Evolutionary conservation across 92 coral and sea anemone species (phyloP).

Genomic region (Umimayanthus kanabou): DNA sequence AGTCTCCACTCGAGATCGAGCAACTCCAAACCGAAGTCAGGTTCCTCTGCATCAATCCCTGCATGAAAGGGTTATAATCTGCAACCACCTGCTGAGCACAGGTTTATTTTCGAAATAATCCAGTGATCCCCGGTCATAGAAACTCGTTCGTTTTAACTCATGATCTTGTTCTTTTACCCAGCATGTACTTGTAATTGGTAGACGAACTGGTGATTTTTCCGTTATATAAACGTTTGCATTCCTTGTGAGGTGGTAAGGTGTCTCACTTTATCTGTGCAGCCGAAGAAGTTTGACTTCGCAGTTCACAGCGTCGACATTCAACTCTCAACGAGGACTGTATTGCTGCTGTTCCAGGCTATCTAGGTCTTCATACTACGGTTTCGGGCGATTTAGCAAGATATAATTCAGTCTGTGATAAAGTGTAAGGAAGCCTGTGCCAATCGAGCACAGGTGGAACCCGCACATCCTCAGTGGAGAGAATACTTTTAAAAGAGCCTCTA

Average conservation of each 20-base stretch:
- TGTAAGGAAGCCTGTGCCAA: slow-evolving; percentile 1
- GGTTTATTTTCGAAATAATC: no score
- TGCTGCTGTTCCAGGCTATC: neutral
- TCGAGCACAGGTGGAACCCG: neutral
- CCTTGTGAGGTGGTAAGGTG: no score
- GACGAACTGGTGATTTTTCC: neutral
- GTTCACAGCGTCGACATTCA: neutral
- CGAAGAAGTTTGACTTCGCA: neutral
- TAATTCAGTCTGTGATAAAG: slow-evolving; percentile 6
- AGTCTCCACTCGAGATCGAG: no score
- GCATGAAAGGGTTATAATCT: no score
- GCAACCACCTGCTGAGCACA: no score
- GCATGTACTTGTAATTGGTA: no score
- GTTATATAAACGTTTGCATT: no score
- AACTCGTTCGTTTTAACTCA: no score
- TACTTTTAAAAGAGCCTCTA: neutral
- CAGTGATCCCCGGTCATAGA: no score
- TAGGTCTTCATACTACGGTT: slow-evolving; percentile 14
- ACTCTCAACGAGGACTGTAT: neutral
- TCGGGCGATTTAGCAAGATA: slow-evolving; percentile 17
- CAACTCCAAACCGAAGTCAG: no score
- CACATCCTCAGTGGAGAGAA: neutral
- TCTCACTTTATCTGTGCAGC: neutral
- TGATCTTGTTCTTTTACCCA: no score
- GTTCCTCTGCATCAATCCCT: no score